Percentiles rank a stretch among this genome's conserved stretches.
Conservation (phyloP, 2,113 vertebrate genomes). For the Aviceda subcristata region DNA sequence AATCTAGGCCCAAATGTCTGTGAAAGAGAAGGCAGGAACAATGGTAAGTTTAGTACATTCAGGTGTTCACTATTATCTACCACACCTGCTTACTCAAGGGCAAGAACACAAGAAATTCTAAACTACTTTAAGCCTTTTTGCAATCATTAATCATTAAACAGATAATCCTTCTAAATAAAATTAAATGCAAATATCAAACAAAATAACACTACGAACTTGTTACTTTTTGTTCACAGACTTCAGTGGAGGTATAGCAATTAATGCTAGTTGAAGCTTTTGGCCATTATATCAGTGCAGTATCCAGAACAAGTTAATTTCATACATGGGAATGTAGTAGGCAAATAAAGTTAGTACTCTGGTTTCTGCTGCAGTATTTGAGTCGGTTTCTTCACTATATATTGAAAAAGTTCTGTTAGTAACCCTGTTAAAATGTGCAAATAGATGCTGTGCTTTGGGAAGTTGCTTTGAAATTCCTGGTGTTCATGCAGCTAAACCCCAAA, state of each 20-base stretch:
- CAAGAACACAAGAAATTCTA: background rate
- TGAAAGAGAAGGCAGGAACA: conserved; percentile 31
- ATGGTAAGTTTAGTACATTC: background rate
- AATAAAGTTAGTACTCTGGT: background rate
- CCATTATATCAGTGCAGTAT: background rate
- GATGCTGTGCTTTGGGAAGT: background rate
- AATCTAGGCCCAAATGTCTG: conserved; percentile 94
- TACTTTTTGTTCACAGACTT: background rate
- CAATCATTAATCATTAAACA: background rate
- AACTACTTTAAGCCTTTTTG: background rate
- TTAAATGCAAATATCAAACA: background rate
- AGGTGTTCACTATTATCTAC: background rate
- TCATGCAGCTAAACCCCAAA: background rate
- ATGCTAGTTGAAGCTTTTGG: background rate
- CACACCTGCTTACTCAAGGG: background rate
- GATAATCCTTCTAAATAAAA: background rate
- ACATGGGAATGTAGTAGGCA: background rate
- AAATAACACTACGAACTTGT: background rate
- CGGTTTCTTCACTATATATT: background rate
- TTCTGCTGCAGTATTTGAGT: background rate
- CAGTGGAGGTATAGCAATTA: background rate
- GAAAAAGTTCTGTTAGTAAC: background rate
- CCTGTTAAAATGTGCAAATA: background rate
- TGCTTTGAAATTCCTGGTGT: background rate
- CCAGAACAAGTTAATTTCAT: background rate